These are phyloP conservation scores for Apteryx owenii DNA, from an alignment of 2,113 vertebrate genomes.

Conservation along the genomic window DNA sequence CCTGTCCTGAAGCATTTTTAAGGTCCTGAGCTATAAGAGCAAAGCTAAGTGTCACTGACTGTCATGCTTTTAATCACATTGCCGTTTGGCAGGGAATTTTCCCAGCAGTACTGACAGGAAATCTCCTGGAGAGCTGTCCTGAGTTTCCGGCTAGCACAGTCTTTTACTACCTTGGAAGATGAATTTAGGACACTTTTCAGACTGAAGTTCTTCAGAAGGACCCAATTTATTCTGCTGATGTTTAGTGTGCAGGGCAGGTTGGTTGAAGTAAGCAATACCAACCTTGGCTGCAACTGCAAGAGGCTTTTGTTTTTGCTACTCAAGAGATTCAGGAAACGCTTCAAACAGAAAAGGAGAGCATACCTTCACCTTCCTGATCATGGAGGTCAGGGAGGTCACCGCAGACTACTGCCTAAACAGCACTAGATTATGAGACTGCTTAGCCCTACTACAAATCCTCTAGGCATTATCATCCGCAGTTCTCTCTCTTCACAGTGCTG, in stretches of 20 bases:
- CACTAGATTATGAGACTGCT: neutral
- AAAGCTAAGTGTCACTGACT: constrained; percentile 21
- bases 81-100: constrained; percentile 3
- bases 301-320: neutral
- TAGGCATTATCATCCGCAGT: neutral
- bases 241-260: neutral
- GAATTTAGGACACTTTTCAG: neutral
- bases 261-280: neutral
- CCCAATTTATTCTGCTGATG: neutral
- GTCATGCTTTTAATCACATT: neutral
- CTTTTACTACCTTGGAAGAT: neutral
- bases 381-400: neutral
- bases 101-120: neutral
- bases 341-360: neutral
- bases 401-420: neutral
- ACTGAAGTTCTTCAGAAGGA: neutral
- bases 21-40: neutral
- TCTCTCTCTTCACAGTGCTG: no score
- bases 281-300: neutral
- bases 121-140: neutral
- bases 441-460: neutral
- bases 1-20: constrained; percentile 40
- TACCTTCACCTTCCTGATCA: neutral
- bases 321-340: neutral
- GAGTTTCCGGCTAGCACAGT: neutral